Conservation (phyloP, 1,140 invertebrate species). For the Orussus abietinus region DNA sequence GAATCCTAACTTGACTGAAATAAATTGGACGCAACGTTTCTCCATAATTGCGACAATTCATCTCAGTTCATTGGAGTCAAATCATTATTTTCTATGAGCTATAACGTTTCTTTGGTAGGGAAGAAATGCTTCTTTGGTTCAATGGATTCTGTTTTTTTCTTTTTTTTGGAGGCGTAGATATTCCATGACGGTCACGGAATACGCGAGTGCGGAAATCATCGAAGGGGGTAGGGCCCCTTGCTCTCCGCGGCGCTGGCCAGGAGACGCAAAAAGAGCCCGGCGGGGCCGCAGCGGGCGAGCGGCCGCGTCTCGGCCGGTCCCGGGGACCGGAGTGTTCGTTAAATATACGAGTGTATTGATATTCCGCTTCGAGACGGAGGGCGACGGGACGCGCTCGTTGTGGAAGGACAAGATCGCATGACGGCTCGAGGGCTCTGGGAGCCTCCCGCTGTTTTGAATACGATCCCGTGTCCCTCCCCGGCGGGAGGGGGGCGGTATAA, state of each 20-base stretch:
- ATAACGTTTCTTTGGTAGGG: too few relatives aligned
- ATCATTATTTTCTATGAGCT: too few relatives aligned
- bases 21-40: too few relatives aligned
- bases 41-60: too few relatives aligned
- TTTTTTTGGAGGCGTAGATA: too few relatives aligned
- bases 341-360: conserved; percentile 47
- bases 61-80: too few relatives aligned
- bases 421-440: conserved; percentile 33
- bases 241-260: conserved; percentile 16
- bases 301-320: conserved; percentile 14
- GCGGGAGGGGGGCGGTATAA: conserved; percentile 20
- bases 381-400: conserved; percentile 38
- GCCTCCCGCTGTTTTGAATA: conserved; percentile 46
- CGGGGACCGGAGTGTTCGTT: conserved; percentile 37
- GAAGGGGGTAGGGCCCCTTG: too few relatives aligned
- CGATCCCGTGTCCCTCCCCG: conserved; percentile 29
- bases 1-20: too few relatives aligned
- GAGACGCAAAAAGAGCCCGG: conserved; percentile 38
- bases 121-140: too few relatives aligned
- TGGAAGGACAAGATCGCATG: conserved; percentile 45
- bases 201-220: too few relatives aligned
- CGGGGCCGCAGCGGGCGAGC: conserved; percentile 21
- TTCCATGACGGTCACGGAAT: too few relatives aligned
- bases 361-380: conserved; percentile 36
- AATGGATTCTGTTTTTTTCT: too few relatives aligned